These are phyloP conservation scores for Glaucidium brasilianum DNA, from an alignment of 2,113 vertebrate species.

Conservation along the genomic window DNA sequence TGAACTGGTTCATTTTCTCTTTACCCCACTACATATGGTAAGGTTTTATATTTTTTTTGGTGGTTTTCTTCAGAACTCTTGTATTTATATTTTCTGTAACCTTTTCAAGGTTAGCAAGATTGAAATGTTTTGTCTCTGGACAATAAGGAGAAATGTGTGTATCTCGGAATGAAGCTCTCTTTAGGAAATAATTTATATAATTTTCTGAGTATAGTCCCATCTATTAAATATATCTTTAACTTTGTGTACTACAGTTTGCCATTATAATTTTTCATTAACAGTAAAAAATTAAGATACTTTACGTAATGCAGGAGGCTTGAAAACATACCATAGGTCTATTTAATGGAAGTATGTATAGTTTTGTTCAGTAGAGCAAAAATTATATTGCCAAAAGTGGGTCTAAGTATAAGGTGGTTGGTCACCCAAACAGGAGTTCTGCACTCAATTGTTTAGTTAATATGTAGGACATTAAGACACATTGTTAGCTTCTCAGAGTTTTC, in stretches of 20 bases:
- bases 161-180: background rate
- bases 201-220: background rate
- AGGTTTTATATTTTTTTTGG: conserved; percentile 14
- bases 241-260: background rate
- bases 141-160: background rate
- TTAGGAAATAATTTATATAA: background rate
- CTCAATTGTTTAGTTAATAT: background rate
- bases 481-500: background rate
- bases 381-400: background rate
- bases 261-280: background rate
- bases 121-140: background rate
- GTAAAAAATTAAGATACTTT: background rate
- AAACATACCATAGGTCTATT: background rate
- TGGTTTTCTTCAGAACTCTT: background rate
- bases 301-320: background rate
- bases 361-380: background rate
- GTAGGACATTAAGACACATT: background rate
- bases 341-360: background rate
- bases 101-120: background rate
- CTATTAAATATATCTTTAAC: background rate
- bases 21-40: conserved; percentile 91
- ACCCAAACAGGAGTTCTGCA: background rate
- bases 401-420: background rate
- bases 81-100: background rate
- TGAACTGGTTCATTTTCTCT: conserved; percentile 94